Percentiles rank a stretch among this genome's conserved stretches.
phyloP scores from a whole-genome alignment of 64 coral and sea anemone genomes.

The Montipora capricornis region DNA sequence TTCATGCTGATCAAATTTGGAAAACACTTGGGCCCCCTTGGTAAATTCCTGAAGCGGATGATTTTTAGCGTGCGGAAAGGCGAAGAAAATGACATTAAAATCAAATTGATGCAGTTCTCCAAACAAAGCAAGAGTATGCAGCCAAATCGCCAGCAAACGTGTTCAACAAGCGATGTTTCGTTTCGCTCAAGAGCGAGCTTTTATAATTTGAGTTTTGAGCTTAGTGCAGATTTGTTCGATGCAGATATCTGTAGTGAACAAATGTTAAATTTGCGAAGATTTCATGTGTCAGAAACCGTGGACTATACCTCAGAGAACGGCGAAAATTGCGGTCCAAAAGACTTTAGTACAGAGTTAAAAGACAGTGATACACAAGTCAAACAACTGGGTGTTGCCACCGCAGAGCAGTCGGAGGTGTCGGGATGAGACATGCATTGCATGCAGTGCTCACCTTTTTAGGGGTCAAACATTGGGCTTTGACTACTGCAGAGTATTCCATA shows the following conservation, averaged over 20 bases:
- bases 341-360: background rate
- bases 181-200: conserved; percentile 28
- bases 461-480: background rate
- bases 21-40: conserved; percentile 16
- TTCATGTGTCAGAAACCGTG: background rate
- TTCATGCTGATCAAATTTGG: conserved; percentile 49
- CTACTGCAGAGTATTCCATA: background rate
- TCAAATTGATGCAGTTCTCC: conserved; percentile 31
- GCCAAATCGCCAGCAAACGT: no score
- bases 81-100: conserved; percentile 29
- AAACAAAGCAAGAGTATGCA: background rate
- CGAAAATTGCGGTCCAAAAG: background rate
- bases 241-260: background rate
- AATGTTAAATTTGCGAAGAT: background rate
- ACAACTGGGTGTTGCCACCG: background rate
- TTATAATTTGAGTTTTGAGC: conserved; percentile 34
- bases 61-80: conserved; percentile 52
- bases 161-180: background rate
- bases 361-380: background rate
- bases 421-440: no score
- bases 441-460: no score
- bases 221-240: background rate
- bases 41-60: conserved; percentile 10
- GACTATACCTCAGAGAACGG: background rate
- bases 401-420: background rate